Percentiles rank a stretch among this genome's conserved stretches.
Evolutionary conservation across 2,797 vertebrate genomes (phyloP).

Genomic region (Gallinago solitaria): DNA sequence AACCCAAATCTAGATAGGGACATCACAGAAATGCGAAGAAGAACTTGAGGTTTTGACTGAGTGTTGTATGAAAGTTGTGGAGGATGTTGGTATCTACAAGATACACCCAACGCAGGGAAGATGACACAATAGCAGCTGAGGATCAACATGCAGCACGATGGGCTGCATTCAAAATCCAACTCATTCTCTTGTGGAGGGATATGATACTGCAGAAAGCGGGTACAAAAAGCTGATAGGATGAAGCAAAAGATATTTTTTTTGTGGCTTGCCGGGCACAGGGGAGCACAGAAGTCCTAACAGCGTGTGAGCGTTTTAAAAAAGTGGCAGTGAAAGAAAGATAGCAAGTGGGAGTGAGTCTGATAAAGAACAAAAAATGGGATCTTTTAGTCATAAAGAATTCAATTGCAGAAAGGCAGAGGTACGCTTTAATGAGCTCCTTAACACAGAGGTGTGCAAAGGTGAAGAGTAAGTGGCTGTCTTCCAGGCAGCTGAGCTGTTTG

Average conservation of each 20-base stretch:
- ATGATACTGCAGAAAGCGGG: neutral
- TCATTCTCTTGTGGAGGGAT: neutral
- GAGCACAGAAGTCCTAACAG: slow-evolving; percentile 22
- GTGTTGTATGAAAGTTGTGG: neutral
- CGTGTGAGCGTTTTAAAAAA: slow-evolving; percentile 24
- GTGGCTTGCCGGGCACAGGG: neutral
- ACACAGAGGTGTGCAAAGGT: slow-evolving; percentile 37
- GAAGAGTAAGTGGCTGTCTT: slow-evolving; percentile 32
- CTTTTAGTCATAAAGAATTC: slow-evolving; percentile 34
- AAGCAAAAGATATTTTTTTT: slow-evolving; percentile 12
- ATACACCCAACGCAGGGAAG: neutral
- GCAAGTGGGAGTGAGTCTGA: neutral
- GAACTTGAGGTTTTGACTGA: neutral
- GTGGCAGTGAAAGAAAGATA: neutral
- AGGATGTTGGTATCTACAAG: neutral
- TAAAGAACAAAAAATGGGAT: slow-evolving; percentile 24
- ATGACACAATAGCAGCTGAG: slow-evolving; percentile 23
- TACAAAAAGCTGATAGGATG: neutral
- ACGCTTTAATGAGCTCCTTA: slow-evolving; percentile 54
- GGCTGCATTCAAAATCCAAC: neutral
- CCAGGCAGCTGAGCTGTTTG: neutral
- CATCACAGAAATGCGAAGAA: neutral
- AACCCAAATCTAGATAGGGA: neutral
- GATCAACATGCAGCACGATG: neutral
- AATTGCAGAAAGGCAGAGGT: slow-evolving; percentile 15